Conservation (phyloP, 2,797 vertebrate genomes). For the Synanceia verrucosa region DNA sequence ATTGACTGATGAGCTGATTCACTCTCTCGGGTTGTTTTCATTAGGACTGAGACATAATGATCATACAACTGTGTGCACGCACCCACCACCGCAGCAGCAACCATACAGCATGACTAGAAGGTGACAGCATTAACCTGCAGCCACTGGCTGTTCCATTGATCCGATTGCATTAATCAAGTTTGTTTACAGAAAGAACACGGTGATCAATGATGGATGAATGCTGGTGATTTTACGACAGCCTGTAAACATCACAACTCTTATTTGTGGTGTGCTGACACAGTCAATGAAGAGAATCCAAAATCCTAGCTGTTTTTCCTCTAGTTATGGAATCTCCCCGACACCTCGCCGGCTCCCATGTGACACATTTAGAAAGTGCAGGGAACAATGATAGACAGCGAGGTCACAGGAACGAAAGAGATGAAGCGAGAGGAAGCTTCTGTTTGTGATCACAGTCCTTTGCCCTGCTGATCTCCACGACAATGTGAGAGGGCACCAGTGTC, state of each 20-base stretch:
- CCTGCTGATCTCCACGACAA: conserved; percentile 34
- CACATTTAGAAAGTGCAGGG: background rate
- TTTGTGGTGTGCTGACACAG: conserved; percentile 38
- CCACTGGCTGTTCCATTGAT: conserved; percentile 67
- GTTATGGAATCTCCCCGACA: conserved; percentile 21
- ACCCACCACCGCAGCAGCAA: conserved; percentile 2
- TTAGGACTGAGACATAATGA: conserved; percentile 47
- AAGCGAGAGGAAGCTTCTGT: conserved; percentile 23
- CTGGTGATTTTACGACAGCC: conserved; percentile 57
- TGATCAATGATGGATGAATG: conserved; percentile 58
- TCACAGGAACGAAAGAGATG: background rate
- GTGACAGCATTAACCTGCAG: conserved; percentile 54
- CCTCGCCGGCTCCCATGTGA: background rate
- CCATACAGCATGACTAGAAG: conserved; percentile 42
- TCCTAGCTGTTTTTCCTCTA: conserved; percentile 38
- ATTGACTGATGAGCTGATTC: conserved; percentile 37
- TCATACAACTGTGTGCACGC: conserved; percentile 35
- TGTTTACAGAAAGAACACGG: conserved; percentile 64
- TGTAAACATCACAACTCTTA: conserved; percentile 61
- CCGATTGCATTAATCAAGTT: conserved; percentile 70
- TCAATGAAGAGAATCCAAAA: conserved; percentile 43
- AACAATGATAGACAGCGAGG: background rate
- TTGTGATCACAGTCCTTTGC: conserved; percentile 31
- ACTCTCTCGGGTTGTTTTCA: conserved; percentile 50
- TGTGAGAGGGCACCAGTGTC: conserved; percentile 37